These are phyloP conservation scores for Oryzias celebensis DNA, from an alignment of 2,113 vertebrate genomes.

Conservation along the genomic window DNA sequence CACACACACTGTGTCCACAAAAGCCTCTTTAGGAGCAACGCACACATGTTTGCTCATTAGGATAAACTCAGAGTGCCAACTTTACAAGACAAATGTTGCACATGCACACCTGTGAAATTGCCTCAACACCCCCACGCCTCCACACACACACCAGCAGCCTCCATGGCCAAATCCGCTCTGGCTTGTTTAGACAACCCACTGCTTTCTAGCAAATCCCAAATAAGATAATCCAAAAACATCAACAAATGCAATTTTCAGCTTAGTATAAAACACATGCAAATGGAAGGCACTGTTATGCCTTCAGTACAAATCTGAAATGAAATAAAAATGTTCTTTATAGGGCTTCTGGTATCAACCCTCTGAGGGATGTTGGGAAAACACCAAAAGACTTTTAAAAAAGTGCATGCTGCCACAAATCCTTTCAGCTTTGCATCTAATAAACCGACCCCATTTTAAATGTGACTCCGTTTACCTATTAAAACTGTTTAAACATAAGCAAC, in stretches of 20 bases:
- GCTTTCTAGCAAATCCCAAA: constrained; percentile 65
- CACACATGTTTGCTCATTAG: too few relatives aligned
- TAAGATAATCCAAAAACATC: constrained; percentile 63
- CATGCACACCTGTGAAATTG: too few relatives aligned
- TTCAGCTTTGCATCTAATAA: neutral
- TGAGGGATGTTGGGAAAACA: neutral
- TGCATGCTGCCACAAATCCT: neutral
- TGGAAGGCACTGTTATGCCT: constrained; percentile 27
- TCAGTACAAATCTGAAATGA: constrained; percentile 15
- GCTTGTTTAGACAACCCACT: constrained; percentile 54
- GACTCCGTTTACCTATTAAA: neutral
- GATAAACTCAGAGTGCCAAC: too few relatives aligned
- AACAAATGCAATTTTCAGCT: constrained; percentile 73
- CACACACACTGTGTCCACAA: too few relatives aligned
- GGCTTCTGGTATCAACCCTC: neutral
- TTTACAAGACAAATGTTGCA: too few relatives aligned
- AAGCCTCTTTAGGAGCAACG: too few relatives aligned
- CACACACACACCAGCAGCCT: constrained; percentile 27
- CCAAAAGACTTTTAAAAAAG: neutral
- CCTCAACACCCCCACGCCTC: neutral
- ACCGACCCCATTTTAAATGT: neutral
- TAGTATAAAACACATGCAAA: constrained; percentile 62
- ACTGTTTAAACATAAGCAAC: neutral
- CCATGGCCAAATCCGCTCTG: constrained; percentile 54
- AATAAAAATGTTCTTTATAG: constrained; percentile 18